Evolutionary conservation across 1,140 invertebrate genomes (phyloP), one percentile per base, ranked within the genome.

Genomic region (Drosophila jambulina): DNA sequence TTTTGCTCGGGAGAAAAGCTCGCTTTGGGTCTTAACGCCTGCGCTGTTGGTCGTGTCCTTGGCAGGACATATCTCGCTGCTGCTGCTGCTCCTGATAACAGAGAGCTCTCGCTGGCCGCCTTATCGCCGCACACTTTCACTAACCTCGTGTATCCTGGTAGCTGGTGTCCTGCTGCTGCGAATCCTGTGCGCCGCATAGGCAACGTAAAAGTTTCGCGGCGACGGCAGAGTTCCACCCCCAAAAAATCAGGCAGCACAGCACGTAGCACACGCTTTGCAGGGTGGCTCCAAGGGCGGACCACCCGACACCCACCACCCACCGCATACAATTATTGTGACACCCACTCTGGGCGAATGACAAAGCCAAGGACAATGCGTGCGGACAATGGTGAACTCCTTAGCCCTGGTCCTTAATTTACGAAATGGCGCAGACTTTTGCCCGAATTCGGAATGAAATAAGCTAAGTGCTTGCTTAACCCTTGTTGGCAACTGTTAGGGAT

Each of bases 1-100:
- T 70, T 58, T 29, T 19, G 46, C 13, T 56, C 10, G 17, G 67
- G 9, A 40, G 34, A 56, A 56, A 56, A 82, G 62, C 54, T 70
- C 7, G 9, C 5, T n/a, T 80, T 64, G 13, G 13, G 27, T 4
- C 2, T 9, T 29, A 38, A 61, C 74, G 78, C 74, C 70, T 81
- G 82, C 82, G 82, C 68, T 36, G 9, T 48, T 12, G 4, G 17
- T 10, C 46, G 54, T 84, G 82, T 85, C 82, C 82, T 85, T 85
- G 82, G 21, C 56, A 82, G 75, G 82, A 86, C 82, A 86, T 63
- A 70, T 72, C 43, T 51, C 46, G 46, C 17, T 27, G 49, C 58
- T 57, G 29, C 49, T 15, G n/a, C 29, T 53, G 51, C 25, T 49
- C 25, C 48, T 51, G 53, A 78, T 64, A 65, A 56, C 49, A 32